These are phyloP conservation scores for Melozone crissalis DNA, from an alignment of 2,113 vertebrate genomes.

Conservation along the genomic window DNA sequence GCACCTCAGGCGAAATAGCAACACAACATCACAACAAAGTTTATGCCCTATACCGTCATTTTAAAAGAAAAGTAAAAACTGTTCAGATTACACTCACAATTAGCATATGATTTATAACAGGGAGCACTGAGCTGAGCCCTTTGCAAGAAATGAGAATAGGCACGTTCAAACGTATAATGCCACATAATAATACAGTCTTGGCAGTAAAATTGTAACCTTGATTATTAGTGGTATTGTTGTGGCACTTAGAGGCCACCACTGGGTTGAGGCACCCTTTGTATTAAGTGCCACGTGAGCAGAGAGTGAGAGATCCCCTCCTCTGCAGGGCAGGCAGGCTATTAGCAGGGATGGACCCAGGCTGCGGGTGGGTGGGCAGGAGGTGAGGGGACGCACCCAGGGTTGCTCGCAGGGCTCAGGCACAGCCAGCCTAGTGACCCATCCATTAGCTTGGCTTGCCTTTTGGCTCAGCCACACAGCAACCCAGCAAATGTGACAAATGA, in stretches of 20 bases:
- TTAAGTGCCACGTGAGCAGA: neutral
- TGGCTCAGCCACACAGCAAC: neutral
- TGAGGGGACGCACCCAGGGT: neutral
- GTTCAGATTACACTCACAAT: constrained; percentile 42
- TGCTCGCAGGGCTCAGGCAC: neutral
- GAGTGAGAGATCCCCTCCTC: neutral
- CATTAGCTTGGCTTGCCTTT: neutral
- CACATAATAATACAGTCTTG: constrained; percentile 47
- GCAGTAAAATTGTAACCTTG: constrained; percentile 48
- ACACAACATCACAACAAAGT: constrained; percentile 44
- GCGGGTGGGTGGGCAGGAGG: neutral
- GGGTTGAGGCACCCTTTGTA: constrained; percentile 6
- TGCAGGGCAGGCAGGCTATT: neutral
- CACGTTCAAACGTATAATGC: constrained; percentile 45
- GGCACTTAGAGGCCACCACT: constrained; percentile 1
- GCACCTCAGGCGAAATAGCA: constrained; percentile 19
- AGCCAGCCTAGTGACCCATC: neutral
- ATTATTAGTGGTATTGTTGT: constrained; percentile 40
- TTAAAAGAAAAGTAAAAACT: constrained; percentile 47
- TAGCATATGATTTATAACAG: constrained; percentile 53
- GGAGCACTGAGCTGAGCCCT: constrained; percentile 28
- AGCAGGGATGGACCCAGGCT: neutral
- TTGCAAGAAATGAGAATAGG: constrained; percentile 32
- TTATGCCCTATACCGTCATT: constrained; percentile 18
- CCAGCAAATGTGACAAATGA: neutral